phyloP scores from a whole-genome alignment of 2,113 vertebrate genomes.

The Ceyx melanurus region DNA sequence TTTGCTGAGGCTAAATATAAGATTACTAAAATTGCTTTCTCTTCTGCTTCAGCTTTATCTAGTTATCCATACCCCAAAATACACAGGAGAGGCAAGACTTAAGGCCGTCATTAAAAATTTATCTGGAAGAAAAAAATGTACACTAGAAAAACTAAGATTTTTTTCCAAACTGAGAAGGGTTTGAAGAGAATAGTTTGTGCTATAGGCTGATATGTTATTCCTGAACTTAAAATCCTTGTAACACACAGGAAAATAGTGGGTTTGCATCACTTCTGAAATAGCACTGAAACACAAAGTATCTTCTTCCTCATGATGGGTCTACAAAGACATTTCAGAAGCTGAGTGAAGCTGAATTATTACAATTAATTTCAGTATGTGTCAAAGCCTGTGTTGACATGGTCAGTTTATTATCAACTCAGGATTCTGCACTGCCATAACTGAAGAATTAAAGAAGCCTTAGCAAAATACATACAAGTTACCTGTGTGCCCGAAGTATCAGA shows the following conservation, averaged over 20 bases:
- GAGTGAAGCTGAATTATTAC: background rate
- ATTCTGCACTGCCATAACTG: background rate
- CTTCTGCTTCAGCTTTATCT: conserved; percentile 40
- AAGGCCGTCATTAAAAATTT: conserved; percentile 45
- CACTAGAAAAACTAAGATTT: background rate
- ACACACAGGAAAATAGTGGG: background rate
- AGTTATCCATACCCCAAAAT: conserved; percentile 25
- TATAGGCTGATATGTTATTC: background rate
- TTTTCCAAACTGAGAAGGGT: background rate
- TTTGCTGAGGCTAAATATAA: conserved; percentile 17
- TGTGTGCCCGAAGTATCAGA: background rate
- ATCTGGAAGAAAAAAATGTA: background rate
- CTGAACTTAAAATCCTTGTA: background rate
- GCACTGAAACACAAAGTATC: background rate
- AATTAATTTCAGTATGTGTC: background rate
- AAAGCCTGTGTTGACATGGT: background rate
- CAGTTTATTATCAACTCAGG: background rate
- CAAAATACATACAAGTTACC: background rate
- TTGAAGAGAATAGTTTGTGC: background rate
- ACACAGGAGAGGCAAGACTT: conserved; percentile 24
- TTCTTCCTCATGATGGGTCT: background rate
- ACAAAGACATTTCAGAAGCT: background rate
- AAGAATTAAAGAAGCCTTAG: background rate
- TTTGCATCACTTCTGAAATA: background rate
- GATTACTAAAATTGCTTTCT: conserved; percentile 36